Evolutionary conservation across 1,140 invertebrate genomes (phyloP), one percentile per base, ranked within the genome.

Genomic region (Drosophila subobscura): DNA sequence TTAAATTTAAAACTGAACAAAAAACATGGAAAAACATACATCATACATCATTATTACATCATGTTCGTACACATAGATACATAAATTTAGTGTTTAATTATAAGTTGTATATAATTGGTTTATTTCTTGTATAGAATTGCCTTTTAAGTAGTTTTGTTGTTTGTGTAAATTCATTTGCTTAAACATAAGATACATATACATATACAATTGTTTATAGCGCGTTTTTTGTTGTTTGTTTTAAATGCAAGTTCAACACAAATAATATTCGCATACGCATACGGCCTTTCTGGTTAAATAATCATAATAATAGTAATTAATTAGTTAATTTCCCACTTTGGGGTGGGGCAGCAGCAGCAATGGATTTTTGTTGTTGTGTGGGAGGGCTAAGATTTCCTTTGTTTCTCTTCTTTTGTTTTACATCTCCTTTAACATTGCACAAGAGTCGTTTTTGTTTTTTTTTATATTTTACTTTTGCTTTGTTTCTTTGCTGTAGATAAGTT

Each of bases 161-260:
- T n/a, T 40, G 8, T 52, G 40, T 73, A 73, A 75, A 74, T 75
- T 74, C 72, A 74, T 65, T 77, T 25, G 59, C 77, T 77, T 85
- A 85, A 37, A 80, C 72, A 63, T 80, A 84, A 65, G 51, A 78
- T 71, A 81, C 65, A 84, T 85, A 29, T 29, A 58, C 60, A 65
- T 60, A 79, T 72, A 84, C 54, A 77, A 68, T 74, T 52, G 46
- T 57, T 72, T 37, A 53, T 59, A 84, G 71, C 71, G 79, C 79
- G 66, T 51, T 77, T 80, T 33, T 33, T 33, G 5, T 6, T 29
- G 6, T 29, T 27, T 27, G 25, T 27, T 27, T 68, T 85, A 85
- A 85, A 85, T 85, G 81, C 81, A 85, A 79, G 68, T 86, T 27
- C 67, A 86, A 86, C 73, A 86, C 64, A 85, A 85, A 86, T 64